Evolutionary conservation across 2,888 invertebrate species (phyloP).

Genomic region (Acleris emargana): DNA sequence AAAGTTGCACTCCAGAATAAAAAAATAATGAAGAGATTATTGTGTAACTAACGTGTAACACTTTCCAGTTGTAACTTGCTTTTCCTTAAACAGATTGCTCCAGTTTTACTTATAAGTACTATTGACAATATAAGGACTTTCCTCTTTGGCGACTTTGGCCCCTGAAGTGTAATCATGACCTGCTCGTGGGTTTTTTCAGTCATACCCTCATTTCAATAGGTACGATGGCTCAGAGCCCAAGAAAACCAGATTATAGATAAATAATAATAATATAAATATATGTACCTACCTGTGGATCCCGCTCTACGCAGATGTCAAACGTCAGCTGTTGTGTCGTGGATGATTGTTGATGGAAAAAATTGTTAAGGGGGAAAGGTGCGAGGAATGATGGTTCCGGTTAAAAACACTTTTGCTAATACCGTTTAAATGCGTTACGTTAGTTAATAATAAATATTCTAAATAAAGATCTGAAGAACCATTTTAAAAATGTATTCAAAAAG

Average conservation of each 20-base stretch:
- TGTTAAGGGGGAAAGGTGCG: not conserved
- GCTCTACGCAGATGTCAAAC: conserved; percentile 26
- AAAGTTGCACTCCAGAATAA: no score
- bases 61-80: not conserved
- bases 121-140: not conserved
- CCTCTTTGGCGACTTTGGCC: not conserved
- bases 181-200: not conserved
- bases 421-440: no score
- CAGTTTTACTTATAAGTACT: no score
- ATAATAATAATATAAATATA: not conserved
- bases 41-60: not conserved
- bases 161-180: not conserved
- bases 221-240: not conserved
- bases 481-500: no score
- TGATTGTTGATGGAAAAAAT: conserved; percentile 21
- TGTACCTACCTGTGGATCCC: not conserved
- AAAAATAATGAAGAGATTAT: no score
- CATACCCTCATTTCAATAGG: not conserved
- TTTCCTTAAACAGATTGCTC: not conserved
- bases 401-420: no score
- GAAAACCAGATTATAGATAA: not conserved
- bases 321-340: conserved; percentile 28
- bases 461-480: no score
- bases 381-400: conserved; percentile 23
- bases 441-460: no score